Evolutionary conservation across 2,888 invertebrate genomes (phyloP), one percentile per base, ranked within the genome.

Genomic region (Agrypnus murinus): DNA sequence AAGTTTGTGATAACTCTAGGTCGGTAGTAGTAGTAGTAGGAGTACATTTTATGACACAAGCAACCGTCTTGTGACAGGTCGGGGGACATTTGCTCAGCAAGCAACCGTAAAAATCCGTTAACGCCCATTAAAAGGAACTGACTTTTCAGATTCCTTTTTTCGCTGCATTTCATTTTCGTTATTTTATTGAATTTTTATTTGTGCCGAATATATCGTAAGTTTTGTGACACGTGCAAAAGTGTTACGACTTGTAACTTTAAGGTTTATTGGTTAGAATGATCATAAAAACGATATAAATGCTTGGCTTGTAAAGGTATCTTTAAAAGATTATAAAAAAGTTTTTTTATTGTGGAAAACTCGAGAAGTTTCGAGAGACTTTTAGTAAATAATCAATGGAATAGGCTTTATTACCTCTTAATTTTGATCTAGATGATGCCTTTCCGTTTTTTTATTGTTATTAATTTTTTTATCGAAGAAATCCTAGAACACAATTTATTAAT

Each of bases 51-150:
- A 72, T 70, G 74, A 70, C 64, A 59, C 60, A 57, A 62, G 59
- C 50, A 74, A 67, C 53, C 60, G 69, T 59, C 65, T 72, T 64
- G 72, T 70, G 74, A 68, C 71, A 74, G 71, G 69, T 67, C 64
- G 57, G 55, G 65, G 57, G 55, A 63, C 38, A 53, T 71, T 69
- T 69, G 69, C 50, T 65, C 58, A 19, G 55, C 45, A 40, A 59
- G 57, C 36, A 46, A 40, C 57, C 46, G 50, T 68, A 63, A 68
- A 65, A 68, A 63, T 55, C 60, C 32, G 68, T 63, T 62, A 62
- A 65, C 38, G 19, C 40, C 58, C 9, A 55, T 70, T 38, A 60
- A 25, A 25, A 68, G 38, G 63, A n/a, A 63, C 57, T 68, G 40
- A 58, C 55, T 55, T 31, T 50, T 50, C 55, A n/a, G 55, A 55